These are phyloP conservation scores for Macrochelys suwanniensis DNA, from an alignment of 2,797 vertebrate genomes.

Conservation along the genomic window DNA sequence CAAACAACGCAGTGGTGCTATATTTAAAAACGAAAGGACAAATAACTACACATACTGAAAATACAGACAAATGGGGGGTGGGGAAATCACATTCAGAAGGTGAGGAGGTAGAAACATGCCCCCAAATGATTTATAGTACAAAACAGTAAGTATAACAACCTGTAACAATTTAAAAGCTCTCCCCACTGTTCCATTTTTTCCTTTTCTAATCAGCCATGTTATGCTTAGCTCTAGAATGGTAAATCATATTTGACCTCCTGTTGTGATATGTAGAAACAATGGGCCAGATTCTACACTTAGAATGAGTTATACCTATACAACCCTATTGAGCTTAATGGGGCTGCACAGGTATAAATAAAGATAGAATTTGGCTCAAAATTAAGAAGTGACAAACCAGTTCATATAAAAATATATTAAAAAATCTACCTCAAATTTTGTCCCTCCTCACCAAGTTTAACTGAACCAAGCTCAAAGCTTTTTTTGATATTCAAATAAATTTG, in stretches of 20 bases:
- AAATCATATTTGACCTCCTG: background rate
- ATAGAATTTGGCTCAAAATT: background rate
- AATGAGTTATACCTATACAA: background rate
- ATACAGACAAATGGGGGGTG: background rate
- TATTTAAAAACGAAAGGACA: background rate
- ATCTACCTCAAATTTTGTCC: background rate
- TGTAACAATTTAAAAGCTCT: background rate
- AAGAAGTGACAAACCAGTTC: background rate
- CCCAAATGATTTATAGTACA: background rate
- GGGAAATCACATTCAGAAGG: background rate
- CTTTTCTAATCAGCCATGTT: background rate
- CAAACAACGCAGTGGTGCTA: background rate
- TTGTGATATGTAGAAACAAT: background rate
- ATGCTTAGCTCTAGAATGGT: background rate
- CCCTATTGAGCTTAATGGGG: background rate
- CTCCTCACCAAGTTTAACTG: background rate
- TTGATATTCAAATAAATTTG: background rate
- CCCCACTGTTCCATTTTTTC: background rate
- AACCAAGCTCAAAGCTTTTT: background rate
- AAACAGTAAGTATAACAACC: fast-evolving
- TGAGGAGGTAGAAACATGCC: background rate
- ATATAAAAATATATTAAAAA: background rate
- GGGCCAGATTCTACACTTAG: background rate
- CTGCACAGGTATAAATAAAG: background rate
- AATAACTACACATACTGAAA: background rate